Percentiles rank a stretch among this genome's conserved stretches.
Evolutionary conservation across 2,797 vertebrate species (phyloP).

Genomic region (Artibeus jamaicensis): DNA sequence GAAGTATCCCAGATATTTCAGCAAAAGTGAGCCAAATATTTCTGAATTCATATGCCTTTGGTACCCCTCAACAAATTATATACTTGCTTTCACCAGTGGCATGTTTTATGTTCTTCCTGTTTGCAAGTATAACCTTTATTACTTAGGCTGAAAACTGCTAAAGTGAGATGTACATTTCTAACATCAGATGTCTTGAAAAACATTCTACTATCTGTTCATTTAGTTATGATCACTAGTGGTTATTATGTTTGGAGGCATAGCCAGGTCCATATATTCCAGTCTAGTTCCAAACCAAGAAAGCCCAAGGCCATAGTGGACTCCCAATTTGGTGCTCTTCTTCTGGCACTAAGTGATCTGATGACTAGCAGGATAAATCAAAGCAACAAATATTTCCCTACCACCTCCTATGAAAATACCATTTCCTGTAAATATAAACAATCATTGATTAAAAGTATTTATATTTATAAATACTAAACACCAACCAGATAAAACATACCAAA

Average conservation of each 20-base stretch:
- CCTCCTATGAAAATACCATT: slow-evolving; percentile 4
- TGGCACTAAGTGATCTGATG: background rate
- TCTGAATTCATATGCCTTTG: background rate
- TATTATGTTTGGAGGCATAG: background rate
- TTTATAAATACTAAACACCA: slow-evolving; percentile 30
- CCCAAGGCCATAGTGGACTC: background rate
- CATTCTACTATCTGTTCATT: background rate
- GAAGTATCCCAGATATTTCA: background rate
- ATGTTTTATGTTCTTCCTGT: background rate
- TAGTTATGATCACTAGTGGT: background rate
- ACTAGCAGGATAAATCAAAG: slow-evolving; percentile 29
- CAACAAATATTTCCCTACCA: background rate
- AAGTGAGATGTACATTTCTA: background rate
- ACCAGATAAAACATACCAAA: background rate
- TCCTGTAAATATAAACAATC: background rate
- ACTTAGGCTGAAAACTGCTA: background rate
- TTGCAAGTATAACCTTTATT: background rate
- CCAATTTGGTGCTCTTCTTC: background rate
- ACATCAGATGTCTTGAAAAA: slow-evolving; percentile 14
- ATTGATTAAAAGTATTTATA: background rate
- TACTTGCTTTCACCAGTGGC: background rate
- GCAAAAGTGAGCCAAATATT: background rate
- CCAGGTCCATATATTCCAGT: background rate
- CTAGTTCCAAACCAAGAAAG: background rate
- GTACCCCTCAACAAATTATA: background rate